Conservation (phyloP, 2,113 vertebrate species). For the Columbina picui region DNA sequence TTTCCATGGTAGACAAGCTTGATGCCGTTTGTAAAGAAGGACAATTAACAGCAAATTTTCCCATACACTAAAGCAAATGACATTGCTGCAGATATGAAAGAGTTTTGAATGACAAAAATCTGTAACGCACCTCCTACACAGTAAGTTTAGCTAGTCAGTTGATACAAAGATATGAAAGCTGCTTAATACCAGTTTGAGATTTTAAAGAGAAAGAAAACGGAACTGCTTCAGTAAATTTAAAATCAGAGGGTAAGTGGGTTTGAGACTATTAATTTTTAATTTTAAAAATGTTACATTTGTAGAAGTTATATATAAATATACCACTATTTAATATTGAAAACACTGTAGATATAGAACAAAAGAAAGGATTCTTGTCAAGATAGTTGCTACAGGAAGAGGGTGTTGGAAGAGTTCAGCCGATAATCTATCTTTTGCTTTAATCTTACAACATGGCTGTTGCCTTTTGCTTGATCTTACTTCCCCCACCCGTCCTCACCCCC, state of each 20-base stretch:
- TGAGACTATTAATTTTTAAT: neutral
- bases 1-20: neutral
- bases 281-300: neutral
- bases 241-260: neutral
- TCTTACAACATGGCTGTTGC: neutral
- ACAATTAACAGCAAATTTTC: neutral
- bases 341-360: neutral
- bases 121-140: slow-evolving; percentile 1
- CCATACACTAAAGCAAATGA: neutral
- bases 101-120: slow-evolving; percentile 41
- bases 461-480: neutral
- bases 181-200: neutral
- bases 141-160: slow-evolving; percentile 12
- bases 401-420: neutral
- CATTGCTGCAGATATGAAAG: neutral
- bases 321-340: neutral
- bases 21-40: neutral
- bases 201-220: neutral
- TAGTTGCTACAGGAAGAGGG: neutral
- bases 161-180: neutral
- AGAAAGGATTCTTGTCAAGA: neutral
- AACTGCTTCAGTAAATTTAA: neutral
- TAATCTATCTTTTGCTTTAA: neutral
- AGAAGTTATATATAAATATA: neutral
- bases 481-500: too few relatives aligned